Base-by-base conservation (phyloP, 2,113 vertebrate genomes). In the Hydrochoerus hydrochaeris region DNA sequence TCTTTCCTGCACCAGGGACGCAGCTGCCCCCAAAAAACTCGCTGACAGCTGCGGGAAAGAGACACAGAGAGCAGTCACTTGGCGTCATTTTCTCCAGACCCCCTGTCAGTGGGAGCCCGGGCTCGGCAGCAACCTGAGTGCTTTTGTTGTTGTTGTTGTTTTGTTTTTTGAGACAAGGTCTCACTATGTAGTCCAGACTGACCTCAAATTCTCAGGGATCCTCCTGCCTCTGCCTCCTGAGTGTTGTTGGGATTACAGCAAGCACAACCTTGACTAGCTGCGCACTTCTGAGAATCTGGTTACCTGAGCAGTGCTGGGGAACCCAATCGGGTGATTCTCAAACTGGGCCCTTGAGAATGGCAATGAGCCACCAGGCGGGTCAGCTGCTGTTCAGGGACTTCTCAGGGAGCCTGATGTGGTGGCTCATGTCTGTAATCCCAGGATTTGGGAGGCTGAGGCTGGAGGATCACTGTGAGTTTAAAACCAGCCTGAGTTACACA, bases 11-110 rank as follows among this genome's bases (percentile, higher is more conserved):
- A 78, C 99, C 99, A 0, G 99, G 99, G 95, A 99, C 96, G 7
- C 99, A 99, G 98, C 99, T 99, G 54, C 98, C 98, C 0, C 5
- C 99, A 95, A 99, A 99, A 96, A 99, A 99, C 9, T 99, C 97
- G 6, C 99, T 99, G 90, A 99, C 99, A 32, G 99, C 99, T 99
- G 97, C 7, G 17, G 54, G 54, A 85, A 97, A 90, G 85, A 65
- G 78, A 73, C 17, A 73, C 17, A 95, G 88, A 28, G 41, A 97
- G 52, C 84, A 12, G 89, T 96, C 81, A 94, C 17, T 84, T 1
- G 16, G 93, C 22, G 7, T 2, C 22, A 16, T 28, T 46, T 28
- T 52, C 52, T 38, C 12, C 63, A 16, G 52, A 19, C 35, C 26
- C 35, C 35, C 11, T 26, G 65, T 30, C 17, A 52, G 65, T 67